Conservation (phyloP, 1,140 invertebrate species). For the Campoletis sonorensis region DNA sequence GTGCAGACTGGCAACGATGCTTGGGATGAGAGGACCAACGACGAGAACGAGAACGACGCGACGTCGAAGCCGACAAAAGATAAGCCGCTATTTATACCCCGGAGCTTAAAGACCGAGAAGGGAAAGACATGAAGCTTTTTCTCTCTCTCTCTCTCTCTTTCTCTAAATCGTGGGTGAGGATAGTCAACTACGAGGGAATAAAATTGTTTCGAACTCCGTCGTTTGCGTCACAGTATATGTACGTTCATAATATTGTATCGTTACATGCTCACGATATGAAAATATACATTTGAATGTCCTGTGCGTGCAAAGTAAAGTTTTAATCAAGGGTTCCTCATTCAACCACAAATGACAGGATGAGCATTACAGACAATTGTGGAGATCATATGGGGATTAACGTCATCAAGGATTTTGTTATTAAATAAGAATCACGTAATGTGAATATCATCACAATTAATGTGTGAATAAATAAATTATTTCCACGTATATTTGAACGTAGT, state of each 20-base stretch:
- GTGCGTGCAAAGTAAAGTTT: neutral
- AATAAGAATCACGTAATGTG: too few species aligned
- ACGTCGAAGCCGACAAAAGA: conserved; percentile 69
- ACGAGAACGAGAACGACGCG: conserved; percentile 46
- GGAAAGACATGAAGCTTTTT: conserved; percentile 30
- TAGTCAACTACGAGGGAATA: conserved; percentile 33
- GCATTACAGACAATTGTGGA: neutral
- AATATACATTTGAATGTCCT: neutral
- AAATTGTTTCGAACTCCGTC: conserved; percentile 35
- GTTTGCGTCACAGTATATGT: neutral
- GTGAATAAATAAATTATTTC: too few species aligned
- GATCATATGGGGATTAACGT: too few species aligned
- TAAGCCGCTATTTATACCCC: conserved; percentile 71
- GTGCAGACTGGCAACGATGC: conserved; percentile 48
- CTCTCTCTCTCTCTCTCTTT: neutral
- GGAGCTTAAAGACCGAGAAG: conserved; percentile 58
- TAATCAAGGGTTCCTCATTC: neutral
- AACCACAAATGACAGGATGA: neutral
- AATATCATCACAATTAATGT: too few species aligned
- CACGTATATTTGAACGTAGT: too few species aligned
- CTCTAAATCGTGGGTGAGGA: conserved; percentile 2
- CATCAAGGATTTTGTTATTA: too few species aligned
- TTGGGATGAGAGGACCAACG: neutral
- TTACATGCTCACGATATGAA: too few species aligned
- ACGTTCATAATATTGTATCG: too few species aligned